Evolutionary conservation across 1,140 invertebrate genomes (phyloP), one percentile per base, ranked within the genome.

Genomic region (Drosophila sechellia): DNA sequence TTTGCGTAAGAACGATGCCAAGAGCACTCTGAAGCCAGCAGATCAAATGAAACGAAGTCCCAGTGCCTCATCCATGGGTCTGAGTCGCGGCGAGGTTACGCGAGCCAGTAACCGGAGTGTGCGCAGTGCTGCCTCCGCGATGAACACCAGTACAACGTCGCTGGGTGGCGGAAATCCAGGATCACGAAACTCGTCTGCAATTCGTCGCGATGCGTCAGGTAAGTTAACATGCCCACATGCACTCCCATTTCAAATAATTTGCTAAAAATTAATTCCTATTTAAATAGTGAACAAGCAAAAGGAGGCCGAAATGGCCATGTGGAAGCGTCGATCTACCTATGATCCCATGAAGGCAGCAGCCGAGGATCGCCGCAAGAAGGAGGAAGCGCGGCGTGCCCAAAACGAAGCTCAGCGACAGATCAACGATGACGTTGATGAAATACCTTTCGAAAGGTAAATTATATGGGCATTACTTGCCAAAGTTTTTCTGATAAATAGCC

Each of bases 281-380:
- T 6, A 15, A 49, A 13, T 75, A 93, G 93, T 92, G 43, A 49
- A 92, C 93, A 94, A 94, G 85, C 94, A 95, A 93, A 95, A 95
- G 91, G 96, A 97, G 92, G 95, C 96, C 45, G 97, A 98, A 90
- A 95, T 97, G 93, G 96, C 97, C 90, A 98, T 98, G 93, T 98
- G 97, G 97, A 97, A 97, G 89, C 93, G 97, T 61, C 93, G 97
- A 63, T 97, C 97, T 84, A 97, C 95, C 78, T 98, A 98, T 92
- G 97, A 98, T 93, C 97, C 97, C 3, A 95, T 97, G 94, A 97
- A 97, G 84, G 95, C 96, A 12, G 97, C 97, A 3, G 96, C 96
- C 8, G 95, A 96, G 81, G 96, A 95, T 27, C 96, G 95, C 73
- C 94, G 94, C 40, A 95, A 95, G 80, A 93, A 93, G 58, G 92